Base-by-base conservation (phyloP, 1,140 invertebrate genomes). In the Aplysia californica region DNA sequence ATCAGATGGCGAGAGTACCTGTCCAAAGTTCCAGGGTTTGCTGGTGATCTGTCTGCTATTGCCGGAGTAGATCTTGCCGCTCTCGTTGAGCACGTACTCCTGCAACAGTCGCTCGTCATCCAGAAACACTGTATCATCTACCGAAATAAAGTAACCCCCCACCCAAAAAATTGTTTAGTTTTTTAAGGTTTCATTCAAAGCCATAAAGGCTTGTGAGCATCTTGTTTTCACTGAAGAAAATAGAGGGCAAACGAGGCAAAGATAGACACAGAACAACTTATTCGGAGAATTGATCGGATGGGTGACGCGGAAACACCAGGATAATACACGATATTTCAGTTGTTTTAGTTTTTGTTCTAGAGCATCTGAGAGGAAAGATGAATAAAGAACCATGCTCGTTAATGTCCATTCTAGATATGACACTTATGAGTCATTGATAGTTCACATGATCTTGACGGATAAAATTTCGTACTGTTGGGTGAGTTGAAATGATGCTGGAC, bases 1-100 rank as follows among this genome's bases (percentile, higher is more conserved):
- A 50, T 50, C 20, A 50, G n/a, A 61, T 61, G 6, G 15, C 39
- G n/a, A n/a, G n/a, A n/a, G n/a, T n/a, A 89, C 88, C 88, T 98
- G 97, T 0, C 94, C 94, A 84, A 94, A 96, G 80, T 95, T 95
- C 97, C 97, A 98, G 0, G 95, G 93, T 0, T 93, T 93, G 0
- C 95, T 94, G 73, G 94, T 92, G 77, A 96, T 91, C 0, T 94
- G 89, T 83, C 95, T 96, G 82, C 94, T 92, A 21, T 93, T 96
- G 10, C 97, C 97, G 70, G 95, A 92, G 92, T 94, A 98, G 84
- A 98, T 96, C 18, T 97, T 90, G 0, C 96, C 96, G 29, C 93
- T 93, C 75, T 97, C 96, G 76, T 93, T 93, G 85, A 96, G 86
- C 0, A 98, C 93, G 84, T 96, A 96, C 85, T 98, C 97, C 36